Evolutionary conservation across 2,113 vertebrate species (phyloP), one percentile per base, ranked within the genome.

Genomic region (Tenebrosternarchus preto): DNA sequence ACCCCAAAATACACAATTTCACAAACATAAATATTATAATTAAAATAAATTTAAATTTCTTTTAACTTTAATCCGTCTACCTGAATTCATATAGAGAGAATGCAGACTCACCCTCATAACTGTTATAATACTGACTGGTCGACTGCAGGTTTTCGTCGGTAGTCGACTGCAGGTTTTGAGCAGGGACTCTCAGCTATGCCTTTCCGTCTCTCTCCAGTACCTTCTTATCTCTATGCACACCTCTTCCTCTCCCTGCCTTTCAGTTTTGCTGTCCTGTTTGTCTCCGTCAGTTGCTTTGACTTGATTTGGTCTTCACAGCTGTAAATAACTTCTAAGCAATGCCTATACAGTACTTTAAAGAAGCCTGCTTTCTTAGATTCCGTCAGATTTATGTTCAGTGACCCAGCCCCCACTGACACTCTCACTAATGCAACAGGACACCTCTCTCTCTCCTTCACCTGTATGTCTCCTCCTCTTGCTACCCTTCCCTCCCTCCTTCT

Each of bases 41-140:
- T 50, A 2, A 50, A 1, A 0, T 50, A 2, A 9, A 50, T 15
- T 12, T 12, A 36, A 2, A 2, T 15, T 15, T 50, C 12, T 50
- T 12, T 15, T 15, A 1, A 15, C 43, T 12, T 12, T 12, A n/a
- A n/a, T n/a, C n/a, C n/a, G n/a, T n/a, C n/a, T n/a, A n/a, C n/a
- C n/a, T n/a, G n/a, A n/a, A n/a, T n/a, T n/a, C n/a, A n/a, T n/a
- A n/a, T 15, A 50, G 43, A 64, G 39, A 50, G 11, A 66, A 36
- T 20, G 3, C 7, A 29, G 46, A 80, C 82, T 84, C 53, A 84
- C 82, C 82, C 16, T 67, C 78, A 84, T 84, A n/a, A 12, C 60
- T 80, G 9, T n/a, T n/a, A n/a, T n/a, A n/a, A n/a, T n/a, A n/a
- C n/a, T n/a, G n/a, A n/a, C n/a, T n/a, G 36, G 43, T 36, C 46